Percentiles rank a stretch among this genome's conserved stretches.
phyloP scores from a whole-genome alignment of 2,797 vertebrate genomes.

The Danio aesculapii region DNA sequence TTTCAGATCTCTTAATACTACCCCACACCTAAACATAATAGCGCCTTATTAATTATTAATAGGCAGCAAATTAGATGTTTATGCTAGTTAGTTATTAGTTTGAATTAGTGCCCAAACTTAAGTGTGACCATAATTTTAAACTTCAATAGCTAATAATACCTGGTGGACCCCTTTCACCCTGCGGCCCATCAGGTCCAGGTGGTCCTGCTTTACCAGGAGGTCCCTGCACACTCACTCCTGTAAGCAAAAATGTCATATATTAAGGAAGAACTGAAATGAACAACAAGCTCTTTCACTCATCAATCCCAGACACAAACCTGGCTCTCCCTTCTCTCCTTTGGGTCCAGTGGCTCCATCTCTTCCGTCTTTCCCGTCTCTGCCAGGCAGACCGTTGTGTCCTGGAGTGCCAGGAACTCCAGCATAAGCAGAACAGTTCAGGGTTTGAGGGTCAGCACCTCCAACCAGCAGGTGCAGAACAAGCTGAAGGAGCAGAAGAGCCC shows the following conservation, averaged over 20 bases:
- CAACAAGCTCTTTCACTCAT: too few species aligned
- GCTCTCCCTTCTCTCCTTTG: conserved; percentile 56
- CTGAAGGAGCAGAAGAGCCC: conserved; percentile 6
- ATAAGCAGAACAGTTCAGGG: conserved; percentile 17
- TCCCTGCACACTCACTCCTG: conserved; percentile 2
- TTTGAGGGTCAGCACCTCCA: conserved; percentile 26
- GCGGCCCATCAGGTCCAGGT: conserved; percentile 3
- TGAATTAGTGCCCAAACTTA: too few species aligned
- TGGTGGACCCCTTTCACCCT: conserved; percentile 24
- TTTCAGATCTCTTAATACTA: too few species aligned
- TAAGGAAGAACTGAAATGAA: not conserved
- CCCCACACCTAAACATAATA: too few species aligned
- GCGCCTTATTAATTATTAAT: too few species aligned
- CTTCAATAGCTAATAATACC: conserved; percentile 5
- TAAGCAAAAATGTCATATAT: not conserved
- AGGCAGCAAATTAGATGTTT: too few species aligned
- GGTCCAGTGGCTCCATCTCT: conserved; percentile 39
- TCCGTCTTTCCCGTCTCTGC: conserved; percentile 46
- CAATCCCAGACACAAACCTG: conserved; percentile 22
- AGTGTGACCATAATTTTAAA: not conserved
- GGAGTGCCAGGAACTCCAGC: conserved; percentile 51
- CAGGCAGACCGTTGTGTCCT: conserved; percentile 48
- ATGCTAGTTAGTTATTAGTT: too few species aligned
- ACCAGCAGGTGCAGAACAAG: not conserved
- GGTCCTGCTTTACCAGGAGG: conserved; percentile 26